Evolutionary conservation across 2,113 vertebrate species (phyloP).

Genomic region (Puffinus mauretanicus): DNA sequence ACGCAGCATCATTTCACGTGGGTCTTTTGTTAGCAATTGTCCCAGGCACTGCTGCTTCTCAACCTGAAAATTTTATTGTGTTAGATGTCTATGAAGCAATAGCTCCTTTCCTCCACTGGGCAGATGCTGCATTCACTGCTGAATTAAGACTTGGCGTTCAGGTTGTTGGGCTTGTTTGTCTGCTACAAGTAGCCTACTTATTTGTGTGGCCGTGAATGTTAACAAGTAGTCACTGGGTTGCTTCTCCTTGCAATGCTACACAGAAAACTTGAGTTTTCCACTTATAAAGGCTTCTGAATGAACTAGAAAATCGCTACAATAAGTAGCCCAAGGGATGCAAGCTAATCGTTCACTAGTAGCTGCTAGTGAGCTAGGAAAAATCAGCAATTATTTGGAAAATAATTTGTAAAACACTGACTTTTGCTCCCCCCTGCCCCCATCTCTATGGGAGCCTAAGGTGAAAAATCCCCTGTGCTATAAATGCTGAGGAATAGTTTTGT

Average conservation of each 20-base stretch:
- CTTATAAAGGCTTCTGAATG: slow-evolving; percentile 57
- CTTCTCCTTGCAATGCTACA: not conserved
- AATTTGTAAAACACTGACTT: slow-evolving; percentile 45
- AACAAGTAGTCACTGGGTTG: not conserved
- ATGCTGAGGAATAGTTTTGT: not conserved
- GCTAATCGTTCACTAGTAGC: slow-evolving; percentile 40
- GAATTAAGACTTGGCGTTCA: not conserved
- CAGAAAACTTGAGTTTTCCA: slow-evolving; percentile 25
- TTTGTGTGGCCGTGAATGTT: not conserved
- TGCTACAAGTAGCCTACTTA: not conserved
- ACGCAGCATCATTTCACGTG: accelerated
- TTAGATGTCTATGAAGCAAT: not conserved
- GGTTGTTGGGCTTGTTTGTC: not conserved
- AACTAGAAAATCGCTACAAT: slow-evolving; percentile 50
- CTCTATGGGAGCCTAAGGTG: not conserved
- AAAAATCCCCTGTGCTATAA: not conserved
- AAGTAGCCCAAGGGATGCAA: slow-evolving; percentile 32
- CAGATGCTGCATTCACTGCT: not conserved
- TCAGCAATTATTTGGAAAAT: slow-evolving; percentile 60
- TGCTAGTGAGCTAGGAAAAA: slow-evolving; percentile 59
- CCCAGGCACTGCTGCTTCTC: not conserved
- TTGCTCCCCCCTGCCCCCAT: not conserved
- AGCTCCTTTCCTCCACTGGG: not conserved
- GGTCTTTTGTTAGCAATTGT: not conserved
- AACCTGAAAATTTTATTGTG: not conserved